Percentiles rank a stretch among this genome's conserved stretches.
Conservation (phyloP, 2,797 vertebrate genomes). For the Lithobates pipiens region DNA sequence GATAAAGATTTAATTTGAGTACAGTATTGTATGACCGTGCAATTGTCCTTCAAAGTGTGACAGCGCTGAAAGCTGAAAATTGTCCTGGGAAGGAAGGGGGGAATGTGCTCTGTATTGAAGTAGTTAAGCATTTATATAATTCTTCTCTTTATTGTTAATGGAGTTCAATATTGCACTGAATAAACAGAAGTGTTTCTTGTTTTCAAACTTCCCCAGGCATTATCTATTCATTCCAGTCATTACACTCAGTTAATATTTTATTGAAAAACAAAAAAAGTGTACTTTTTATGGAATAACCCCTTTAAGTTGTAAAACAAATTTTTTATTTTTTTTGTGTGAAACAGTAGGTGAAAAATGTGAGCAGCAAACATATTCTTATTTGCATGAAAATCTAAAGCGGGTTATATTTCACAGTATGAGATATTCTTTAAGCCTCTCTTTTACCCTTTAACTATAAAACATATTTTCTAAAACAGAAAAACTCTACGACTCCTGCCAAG, state of each 20-base stretch:
- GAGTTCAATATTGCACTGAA: not conserved
- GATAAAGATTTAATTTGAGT: no score
- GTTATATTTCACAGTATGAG: constrained; percentile 1
- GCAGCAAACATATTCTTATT: constrained; percentile 8
- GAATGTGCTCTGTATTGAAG: no score
- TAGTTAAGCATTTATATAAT: no score
- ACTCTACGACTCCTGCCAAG: not conserved
- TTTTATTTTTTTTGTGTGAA: not conserved
- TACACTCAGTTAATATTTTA: not conserved
- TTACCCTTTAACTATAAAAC: constrained; percentile 15
- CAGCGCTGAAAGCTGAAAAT: no score
- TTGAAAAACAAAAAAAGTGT: not conserved
- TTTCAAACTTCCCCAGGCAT: not conserved
- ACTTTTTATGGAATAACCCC: not conserved
- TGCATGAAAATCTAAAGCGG: constrained; percentile 2
- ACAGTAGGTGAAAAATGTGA: not conserved
- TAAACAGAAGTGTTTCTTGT: not conserved
- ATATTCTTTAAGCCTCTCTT: not conserved
- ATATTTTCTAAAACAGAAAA: constrained; percentile 3
- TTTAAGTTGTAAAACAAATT: not conserved
- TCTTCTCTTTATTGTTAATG: no score
- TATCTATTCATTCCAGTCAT: not conserved
- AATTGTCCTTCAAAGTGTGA: no score
- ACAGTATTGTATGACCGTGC: no score
- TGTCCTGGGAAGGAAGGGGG: no score